Evolutionary conservation across 2,888 invertebrate genomes (phyloP).

Genomic region (Agrilus cyanescens): DNA sequence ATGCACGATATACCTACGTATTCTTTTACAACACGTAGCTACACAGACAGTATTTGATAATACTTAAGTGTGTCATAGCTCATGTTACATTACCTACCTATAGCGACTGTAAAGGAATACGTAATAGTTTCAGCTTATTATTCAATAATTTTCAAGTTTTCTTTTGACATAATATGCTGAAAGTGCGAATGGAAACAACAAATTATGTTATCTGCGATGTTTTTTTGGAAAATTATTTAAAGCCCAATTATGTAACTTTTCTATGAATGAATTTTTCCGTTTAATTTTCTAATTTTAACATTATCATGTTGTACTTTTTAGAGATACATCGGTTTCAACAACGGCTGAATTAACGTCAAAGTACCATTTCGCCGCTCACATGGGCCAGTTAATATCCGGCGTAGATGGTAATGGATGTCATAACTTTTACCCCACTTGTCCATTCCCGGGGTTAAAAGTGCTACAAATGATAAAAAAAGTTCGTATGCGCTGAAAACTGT

Average conservation of each 20-base stretch:
- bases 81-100: not conserved
- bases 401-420: constrained; percentile 55
- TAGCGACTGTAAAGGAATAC: too few relatives aligned
- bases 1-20: too few relatives aligned
- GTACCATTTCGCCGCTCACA: constrained; percentile 55
- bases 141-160: too few relatives aligned
- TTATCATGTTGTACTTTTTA: constrained; percentile 25
- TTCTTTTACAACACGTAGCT: too few relatives aligned
- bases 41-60: not conserved
- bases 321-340: constrained; percentile 50
- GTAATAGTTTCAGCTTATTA: too few relatives aligned
- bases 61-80: not conserved
- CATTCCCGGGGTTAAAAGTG: constrained; percentile 49
- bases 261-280: too few relatives aligned
- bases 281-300: not conserved
- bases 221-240: too few relatives aligned
- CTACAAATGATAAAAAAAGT: constrained; percentile 52
- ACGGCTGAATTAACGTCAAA: constrained; percentile 51
- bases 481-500: constrained; percentile 29
- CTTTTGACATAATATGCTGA: too few relatives aligned
- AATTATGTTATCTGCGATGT: too few relatives aligned
- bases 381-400: constrained; percentile 54
- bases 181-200: too few relatives aligned
- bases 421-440: constrained; percentile 54
- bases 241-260: too few relatives aligned